Conservation (phyloP, 2,113 vertebrate species). For the Neogobius melanostomus region DNA sequence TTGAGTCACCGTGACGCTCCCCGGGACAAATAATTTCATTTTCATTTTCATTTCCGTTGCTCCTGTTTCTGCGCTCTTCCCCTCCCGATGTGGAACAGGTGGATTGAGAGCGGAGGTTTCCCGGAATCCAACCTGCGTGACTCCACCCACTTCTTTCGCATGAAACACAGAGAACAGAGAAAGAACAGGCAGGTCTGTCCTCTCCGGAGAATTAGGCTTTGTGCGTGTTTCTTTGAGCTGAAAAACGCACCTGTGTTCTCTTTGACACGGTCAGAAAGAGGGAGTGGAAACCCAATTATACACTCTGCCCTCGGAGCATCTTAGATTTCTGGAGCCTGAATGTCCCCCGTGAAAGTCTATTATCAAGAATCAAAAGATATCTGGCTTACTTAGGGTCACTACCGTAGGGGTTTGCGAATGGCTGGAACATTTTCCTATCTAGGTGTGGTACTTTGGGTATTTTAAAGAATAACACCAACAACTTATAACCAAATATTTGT, state of each 20-base stretch:
- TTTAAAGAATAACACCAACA: too few species aligned
- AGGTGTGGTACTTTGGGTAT: too few species aligned
- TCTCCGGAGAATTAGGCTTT: constrained; percentile 52
- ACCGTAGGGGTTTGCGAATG: too few species aligned
- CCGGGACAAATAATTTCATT: neutral
- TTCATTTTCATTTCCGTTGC: constrained; percentile 33
- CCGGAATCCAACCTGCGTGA: constrained; percentile 47
- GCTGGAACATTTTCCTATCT: too few species aligned
- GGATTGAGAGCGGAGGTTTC: constrained; percentile 52
- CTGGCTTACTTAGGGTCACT: neutral
- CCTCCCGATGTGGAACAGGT: constrained; percentile 40
- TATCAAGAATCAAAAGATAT: neutral
- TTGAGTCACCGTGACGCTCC: constrained; percentile 49
- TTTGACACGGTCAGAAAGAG: neutral
- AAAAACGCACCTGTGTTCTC: constrained; percentile 52
- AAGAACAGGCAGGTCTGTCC: constrained; percentile 38
- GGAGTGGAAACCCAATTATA: constrained; percentile 11
- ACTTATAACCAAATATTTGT: too few species aligned
- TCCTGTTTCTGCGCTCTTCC: neutral
- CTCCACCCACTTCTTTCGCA: constrained; percentile 31
- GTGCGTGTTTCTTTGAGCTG: constrained; percentile 33
- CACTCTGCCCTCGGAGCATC: neutral
- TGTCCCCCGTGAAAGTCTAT: neutral
- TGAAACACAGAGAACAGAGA: constrained; percentile 17
- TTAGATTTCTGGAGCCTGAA: neutral